A percentile compares a stretch with the other conserved stretches of the same genome.
Conservation (phyloP, 2,888 invertebrate species). For the Drosophila multiciliata region DNA sequence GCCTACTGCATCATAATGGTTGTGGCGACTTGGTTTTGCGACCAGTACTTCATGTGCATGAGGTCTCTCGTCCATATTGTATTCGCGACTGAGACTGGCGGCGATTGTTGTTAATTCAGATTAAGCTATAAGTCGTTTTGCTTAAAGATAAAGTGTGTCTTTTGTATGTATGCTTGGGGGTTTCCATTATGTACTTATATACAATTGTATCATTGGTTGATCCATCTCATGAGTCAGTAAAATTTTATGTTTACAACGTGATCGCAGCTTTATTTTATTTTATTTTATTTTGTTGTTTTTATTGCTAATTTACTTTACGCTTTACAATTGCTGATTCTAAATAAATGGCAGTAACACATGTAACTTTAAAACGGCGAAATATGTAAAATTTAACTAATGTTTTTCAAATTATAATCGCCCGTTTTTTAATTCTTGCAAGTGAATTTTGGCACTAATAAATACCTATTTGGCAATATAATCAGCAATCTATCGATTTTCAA, state of each 20-base stretch:
- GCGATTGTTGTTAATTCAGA: slow-evolving; percentile 11
- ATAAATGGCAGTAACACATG: too few relatives aligned
- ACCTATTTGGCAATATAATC: background rate
- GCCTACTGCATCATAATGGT: slow-evolving; percentile 4
- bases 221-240: slow-evolving; percentile 47
- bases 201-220: slow-evolving; percentile 33
- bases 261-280: slow-evolving; percentile 3
- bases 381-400: too few relatives aligned
- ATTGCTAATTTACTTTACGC: background rate
- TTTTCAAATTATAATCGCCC: background rate
- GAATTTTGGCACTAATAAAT: background rate
- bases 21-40: slow-evolving; percentile 30
- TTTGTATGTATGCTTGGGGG: slow-evolving; percentile 32
- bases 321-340: background rate
- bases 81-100: slow-evolving; percentile 43
- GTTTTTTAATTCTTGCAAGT: background rate
- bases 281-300: background rate
- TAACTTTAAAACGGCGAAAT: background rate
- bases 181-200: slow-evolving; percentile 30
- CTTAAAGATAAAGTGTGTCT: slow-evolving; percentile 58
- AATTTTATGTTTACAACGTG: slow-evolving; percentile 48
- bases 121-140: slow-evolving; percentile 13
- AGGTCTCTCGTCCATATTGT: slow-evolving; percentile 64
- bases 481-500: slow-evolving; percentile 4
- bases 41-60: slow-evolving; percentile 61